Conservation (phyloP, 2,797 vertebrate genomes). For the Myotis myotis region DNA sequence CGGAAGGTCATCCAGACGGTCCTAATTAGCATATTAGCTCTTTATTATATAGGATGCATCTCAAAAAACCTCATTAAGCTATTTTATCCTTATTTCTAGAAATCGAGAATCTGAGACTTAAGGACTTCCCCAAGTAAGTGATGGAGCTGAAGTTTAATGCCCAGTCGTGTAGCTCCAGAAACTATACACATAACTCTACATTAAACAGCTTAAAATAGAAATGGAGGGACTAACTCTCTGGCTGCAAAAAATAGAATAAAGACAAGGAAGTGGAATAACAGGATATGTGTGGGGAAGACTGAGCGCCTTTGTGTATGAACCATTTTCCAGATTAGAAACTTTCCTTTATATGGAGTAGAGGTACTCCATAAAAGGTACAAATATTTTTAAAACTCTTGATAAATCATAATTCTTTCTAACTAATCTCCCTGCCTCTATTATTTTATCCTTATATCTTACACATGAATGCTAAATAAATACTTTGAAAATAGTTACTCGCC, state of each 20-base stretch:
- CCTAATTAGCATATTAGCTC: no score
- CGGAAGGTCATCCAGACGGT: no score
- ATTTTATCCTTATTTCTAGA: not conserved
- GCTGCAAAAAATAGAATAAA: not conserved
- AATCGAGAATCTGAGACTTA: not conserved
- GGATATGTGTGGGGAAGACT: not conserved
- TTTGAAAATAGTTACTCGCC: not conserved
- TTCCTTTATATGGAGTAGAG: not conserved
- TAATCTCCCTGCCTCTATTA: not conserved
- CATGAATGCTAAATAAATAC: slow-evolving; percentile 10
- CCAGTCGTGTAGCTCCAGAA: not conserved
- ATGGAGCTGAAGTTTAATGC: not conserved
- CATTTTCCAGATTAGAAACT: not conserved
- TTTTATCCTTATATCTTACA: not conserved
- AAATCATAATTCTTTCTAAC: not conserved
- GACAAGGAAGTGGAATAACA: not conserved
- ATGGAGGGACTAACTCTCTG: not conserved
- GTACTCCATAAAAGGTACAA: not conserved
- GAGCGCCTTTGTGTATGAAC: not conserved
- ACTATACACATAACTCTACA: not conserved
- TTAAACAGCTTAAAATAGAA: not conserved
- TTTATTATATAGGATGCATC: no score
- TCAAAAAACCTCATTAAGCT: not conserved
- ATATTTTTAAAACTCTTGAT: not conserved
- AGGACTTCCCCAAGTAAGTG: not conserved